These are phyloP conservation scores for Reticulitermes lucifugus DNA, from an alignment of 2,888 invertebrate genomes.

Conservation along the genomic window DNA sequence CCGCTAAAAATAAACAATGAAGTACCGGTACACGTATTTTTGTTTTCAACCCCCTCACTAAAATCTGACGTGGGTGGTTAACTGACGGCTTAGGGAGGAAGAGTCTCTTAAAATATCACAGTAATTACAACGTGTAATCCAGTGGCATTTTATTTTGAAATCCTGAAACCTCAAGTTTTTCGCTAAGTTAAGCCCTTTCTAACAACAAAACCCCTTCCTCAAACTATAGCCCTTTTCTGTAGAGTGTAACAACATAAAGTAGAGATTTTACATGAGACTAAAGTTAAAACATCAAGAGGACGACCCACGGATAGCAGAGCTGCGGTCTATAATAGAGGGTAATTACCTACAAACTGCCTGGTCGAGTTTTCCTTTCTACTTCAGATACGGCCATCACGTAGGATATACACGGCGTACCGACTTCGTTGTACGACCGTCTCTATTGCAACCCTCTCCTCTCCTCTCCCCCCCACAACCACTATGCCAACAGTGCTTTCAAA, in stretches of 20 bases:
- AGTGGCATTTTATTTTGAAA: slow-evolving; percentile 40
- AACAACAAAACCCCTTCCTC: slow-evolving; percentile 7
- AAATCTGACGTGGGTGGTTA: background rate
- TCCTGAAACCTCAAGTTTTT: slow-evolving; percentile 40
- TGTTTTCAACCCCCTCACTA: background rate
- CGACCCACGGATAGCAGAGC: slow-evolving; percentile 9
- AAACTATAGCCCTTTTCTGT: background rate
- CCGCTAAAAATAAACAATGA: background rate
- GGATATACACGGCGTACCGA: background rate
- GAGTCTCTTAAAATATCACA: slow-evolving; percentile 29
- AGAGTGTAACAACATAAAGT: slow-evolving; percentile 31
- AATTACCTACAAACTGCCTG: slow-evolving; percentile 29
- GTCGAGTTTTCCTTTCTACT: slow-evolving; percentile 29
- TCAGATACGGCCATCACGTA: slow-evolving; percentile 27
- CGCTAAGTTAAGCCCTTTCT: slow-evolving; percentile 38
- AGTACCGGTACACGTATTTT: background rate
- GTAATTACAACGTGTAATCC: slow-evolving; percentile 38
- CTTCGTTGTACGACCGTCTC: background rate
- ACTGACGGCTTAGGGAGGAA: background rate
- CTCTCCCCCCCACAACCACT: no score
- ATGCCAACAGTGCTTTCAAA: no score
- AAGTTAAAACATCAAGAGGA: background rate
- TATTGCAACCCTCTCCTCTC: background rate
- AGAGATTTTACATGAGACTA: slow-evolving; percentile 32
- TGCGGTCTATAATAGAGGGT: slow-evolving; percentile 29